Conservation (phyloP, 2,113 vertebrate genomes). For the Leptocoma aspasia region DNA sequence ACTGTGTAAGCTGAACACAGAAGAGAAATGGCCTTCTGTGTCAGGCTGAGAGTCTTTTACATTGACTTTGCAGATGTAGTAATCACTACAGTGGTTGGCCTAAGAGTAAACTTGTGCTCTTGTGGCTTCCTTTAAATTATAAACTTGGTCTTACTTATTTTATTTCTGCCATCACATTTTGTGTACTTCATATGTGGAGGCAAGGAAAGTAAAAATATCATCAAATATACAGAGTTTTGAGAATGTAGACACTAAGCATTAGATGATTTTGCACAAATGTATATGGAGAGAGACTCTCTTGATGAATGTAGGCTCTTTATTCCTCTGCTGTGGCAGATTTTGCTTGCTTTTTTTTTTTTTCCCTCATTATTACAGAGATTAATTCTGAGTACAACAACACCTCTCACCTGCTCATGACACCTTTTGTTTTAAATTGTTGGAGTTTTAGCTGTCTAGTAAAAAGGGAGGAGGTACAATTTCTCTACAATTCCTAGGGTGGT, state of each 20-base stretch:
- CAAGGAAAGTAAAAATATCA: neutral
- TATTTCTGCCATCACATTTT: neutral
- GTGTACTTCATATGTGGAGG: neutral
- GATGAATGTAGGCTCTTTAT: neutral
- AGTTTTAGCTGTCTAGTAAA: neutral
- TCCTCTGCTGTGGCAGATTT: neutral
- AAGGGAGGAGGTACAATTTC: neutral
- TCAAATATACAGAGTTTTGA: neutral
- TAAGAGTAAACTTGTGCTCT: neutral
- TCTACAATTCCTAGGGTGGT: neutral
- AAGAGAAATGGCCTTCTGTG: neutral
- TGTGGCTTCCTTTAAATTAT: neutral
- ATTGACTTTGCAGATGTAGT: neutral
- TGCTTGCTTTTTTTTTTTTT: neutral
- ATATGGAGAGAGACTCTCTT: no score
- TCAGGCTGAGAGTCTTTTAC: neutral
- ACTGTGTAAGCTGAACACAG: neutral
- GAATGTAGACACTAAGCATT: neutral
- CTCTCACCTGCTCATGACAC: neutral
- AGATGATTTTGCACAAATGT: accelerated
- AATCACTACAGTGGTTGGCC: neutral
- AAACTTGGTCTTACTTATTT: neutral
- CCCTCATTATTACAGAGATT: neutral
- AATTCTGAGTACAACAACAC: neutral
- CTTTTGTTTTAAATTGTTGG: neutral